Evolutionary conservation across 2,888 invertebrate species (phyloP).

Genomic region (Labia minor): DNA sequence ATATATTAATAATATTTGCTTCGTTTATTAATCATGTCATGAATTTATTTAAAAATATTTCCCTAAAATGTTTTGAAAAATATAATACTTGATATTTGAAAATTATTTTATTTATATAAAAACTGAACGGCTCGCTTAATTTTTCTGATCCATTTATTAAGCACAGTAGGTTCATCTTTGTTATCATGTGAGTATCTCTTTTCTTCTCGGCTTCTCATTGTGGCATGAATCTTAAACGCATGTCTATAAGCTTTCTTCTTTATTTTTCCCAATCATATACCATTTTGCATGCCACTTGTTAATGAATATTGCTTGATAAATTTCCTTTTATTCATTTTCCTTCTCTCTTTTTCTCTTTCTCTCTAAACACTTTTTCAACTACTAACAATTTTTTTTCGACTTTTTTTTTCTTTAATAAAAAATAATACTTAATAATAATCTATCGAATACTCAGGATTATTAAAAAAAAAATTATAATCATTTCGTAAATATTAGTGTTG

Average conservation of each 20-base stretch:
- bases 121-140: not conserved
- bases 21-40: too few relatives aligned
- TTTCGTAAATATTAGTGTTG: too few relatives aligned
- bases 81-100: too few relatives aligned
- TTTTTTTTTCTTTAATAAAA: conserved; percentile 30
- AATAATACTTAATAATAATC: conserved; percentile 25
- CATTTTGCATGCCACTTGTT: not conserved
- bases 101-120: too few relatives aligned
- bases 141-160: conserved; percentile 16
- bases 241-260: conserved; percentile 18
- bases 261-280: conserved; percentile 16
- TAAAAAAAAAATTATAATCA: too few relatives aligned
- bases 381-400: conserved; percentile 25
- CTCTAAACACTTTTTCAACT: conserved; percentile 20
- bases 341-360: conserved; percentile 27
- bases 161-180: conserved; percentile 17
- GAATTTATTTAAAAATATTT: too few relatives aligned
- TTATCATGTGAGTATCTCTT: conserved; percentile 13
- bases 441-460: too few relatives aligned
- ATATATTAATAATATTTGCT: too few relatives aligned
- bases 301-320: conserved; percentile 32
- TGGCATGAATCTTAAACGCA: conserved; percentile 15
- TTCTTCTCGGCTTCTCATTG: conserved; percentile 17
- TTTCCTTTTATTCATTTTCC: conserved; percentile 24
- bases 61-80: too few relatives aligned